Conservation (phyloP, 2,888 invertebrate genomes). For the Emmelina monodactyla region DNA sequence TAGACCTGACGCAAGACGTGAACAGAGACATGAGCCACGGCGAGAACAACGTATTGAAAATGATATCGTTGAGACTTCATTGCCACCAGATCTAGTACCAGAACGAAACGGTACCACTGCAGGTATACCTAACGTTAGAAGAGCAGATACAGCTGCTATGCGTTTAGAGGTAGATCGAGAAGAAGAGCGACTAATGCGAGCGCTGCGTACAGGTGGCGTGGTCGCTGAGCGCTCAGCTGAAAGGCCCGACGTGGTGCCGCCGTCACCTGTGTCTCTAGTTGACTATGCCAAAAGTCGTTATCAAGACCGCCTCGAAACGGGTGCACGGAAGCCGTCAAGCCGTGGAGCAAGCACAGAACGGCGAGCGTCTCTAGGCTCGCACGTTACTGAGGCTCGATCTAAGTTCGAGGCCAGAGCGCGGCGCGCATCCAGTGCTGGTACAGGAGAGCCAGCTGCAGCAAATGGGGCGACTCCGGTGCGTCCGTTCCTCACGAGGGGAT, state of each 20-base stretch:
- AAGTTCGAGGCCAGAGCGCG: conserved; percentile 60
- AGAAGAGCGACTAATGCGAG: conserved; percentile 80
- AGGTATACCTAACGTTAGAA: conserved; percentile 40
- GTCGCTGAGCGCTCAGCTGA: conserved; percentile 53
- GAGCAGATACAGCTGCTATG: conserved; percentile 60
- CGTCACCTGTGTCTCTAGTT: conserved; percentile 66
- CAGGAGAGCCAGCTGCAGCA: conserved; percentile 37
- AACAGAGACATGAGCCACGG: conserved; percentile 45
- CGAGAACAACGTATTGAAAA: conserved; percentile 47
- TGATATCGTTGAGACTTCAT: conserved; percentile 71
- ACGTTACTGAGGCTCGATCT: conserved; percentile 58
- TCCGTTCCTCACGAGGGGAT: conserved; percentile 87
- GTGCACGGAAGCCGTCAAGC: conserved; percentile 48
- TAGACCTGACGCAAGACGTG: conserved; percentile 40
- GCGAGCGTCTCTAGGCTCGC: conserved; percentile 52
- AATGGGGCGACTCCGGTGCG: conserved; percentile 69
- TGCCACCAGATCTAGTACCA: conserved; percentile 69
- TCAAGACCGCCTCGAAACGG: conserved; percentile 64
- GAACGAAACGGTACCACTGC: conserved; percentile 48
- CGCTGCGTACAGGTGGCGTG: conserved; percentile 74
- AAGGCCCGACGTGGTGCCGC: conserved; percentile 57
- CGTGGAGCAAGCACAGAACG: conserved; percentile 53
- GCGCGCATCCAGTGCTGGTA: conserved; percentile 52
- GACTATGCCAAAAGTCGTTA: conserved; percentile 73
- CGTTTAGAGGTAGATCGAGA: conserved; percentile 80